Percentiles rank a stretch among this genome's conserved stretches.
phyloP scores from a whole-genome alignment of 2,888 invertebrate genomes.

The Periphyllus acericola region DNA sequence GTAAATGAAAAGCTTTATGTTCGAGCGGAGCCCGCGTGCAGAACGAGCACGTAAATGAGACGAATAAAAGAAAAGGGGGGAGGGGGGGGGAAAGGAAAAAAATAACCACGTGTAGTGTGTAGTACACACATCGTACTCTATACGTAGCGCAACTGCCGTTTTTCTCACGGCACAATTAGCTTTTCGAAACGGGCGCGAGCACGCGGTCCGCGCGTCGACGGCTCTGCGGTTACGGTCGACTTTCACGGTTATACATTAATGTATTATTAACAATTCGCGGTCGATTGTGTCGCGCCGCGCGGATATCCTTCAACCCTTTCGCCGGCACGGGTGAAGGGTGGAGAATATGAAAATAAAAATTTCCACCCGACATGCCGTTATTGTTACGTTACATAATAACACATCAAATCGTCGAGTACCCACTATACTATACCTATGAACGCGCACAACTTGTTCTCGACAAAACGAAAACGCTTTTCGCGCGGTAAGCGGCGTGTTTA shows the following conservation, averaged over 20 bases:
- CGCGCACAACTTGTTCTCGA: not conserved
- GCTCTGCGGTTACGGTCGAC: not conserved
- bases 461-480: not conserved
- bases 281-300: not conserved
- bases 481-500: not conserved
- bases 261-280: constrained; percentile 25
- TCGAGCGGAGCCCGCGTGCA: not conserved
- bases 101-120: not conserved
- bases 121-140: too few species aligned
- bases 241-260: constrained; percentile 1
- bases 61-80: not conserved
- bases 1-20: constrained; percentile 36
- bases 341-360: not conserved
- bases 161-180: constrained; percentile 61
- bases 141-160: constrained; percentile 16
- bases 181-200: not conserved
- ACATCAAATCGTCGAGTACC: not conserved
- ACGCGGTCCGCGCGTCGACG: not conserved
- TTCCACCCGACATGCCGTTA: too few species aligned
- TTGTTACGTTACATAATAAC: too few species aligned
- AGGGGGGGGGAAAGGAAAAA: constrained; percentile 23
- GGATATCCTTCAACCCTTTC: not conserved
- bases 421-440: too few species aligned
- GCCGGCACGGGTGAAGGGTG: too few species aligned
- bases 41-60: constrained; percentile 33